Evolutionary conservation across 1,140 invertebrate species (phyloP).

Genomic region (Trypoxylus dichotomus): DNA sequence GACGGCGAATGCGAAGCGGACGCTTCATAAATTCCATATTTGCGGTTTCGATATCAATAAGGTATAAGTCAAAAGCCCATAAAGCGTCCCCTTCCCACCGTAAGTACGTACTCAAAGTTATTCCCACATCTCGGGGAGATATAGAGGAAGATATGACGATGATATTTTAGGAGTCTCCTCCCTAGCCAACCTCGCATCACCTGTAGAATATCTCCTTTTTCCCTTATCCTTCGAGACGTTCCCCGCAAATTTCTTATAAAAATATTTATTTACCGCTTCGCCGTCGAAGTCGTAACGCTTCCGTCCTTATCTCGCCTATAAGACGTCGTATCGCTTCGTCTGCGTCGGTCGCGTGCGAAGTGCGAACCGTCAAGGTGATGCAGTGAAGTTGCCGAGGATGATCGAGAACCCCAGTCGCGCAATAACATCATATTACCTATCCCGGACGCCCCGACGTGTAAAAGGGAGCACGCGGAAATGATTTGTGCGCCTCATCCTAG

Average conservation of each 20-base stretch:
- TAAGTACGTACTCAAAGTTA: conserved; percentile 42
- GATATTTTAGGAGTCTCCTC: conserved; percentile 43
- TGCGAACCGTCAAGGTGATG: conserved; percentile 38
- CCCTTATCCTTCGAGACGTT: conserved; percentile 20
- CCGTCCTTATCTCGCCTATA: neutral
- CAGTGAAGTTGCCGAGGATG: conserved; percentile 47
- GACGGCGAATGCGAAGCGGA: neutral
- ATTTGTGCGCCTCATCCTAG: conserved; percentile 41
- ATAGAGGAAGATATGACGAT: conserved; percentile 35
- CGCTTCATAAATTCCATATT: conserved; percentile 39
- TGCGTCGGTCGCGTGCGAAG: neutral
- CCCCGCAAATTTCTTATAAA: conserved; percentile 18
- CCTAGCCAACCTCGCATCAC: conserved; percentile 34
- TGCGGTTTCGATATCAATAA: conserved; percentile 43
- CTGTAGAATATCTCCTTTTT: conserved; percentile 41
- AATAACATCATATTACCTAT: conserved; percentile 50
- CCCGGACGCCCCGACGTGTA: conserved; percentile 28
- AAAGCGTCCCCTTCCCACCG: conserved; percentile 38
- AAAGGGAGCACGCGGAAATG: conserved; percentile 37
- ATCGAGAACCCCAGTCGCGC: conserved; percentile 49
- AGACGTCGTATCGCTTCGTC: neutral
- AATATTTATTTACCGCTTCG: conserved; percentile 13
- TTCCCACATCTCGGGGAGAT: conserved; percentile 28
- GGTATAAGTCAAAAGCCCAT: conserved; percentile 40
- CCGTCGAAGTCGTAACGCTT: neutral